These are phyloP conservation scores for Amiota mariae DNA, from an alignment of 2,888 invertebrate genomes.

Conservation along the genomic window DNA sequence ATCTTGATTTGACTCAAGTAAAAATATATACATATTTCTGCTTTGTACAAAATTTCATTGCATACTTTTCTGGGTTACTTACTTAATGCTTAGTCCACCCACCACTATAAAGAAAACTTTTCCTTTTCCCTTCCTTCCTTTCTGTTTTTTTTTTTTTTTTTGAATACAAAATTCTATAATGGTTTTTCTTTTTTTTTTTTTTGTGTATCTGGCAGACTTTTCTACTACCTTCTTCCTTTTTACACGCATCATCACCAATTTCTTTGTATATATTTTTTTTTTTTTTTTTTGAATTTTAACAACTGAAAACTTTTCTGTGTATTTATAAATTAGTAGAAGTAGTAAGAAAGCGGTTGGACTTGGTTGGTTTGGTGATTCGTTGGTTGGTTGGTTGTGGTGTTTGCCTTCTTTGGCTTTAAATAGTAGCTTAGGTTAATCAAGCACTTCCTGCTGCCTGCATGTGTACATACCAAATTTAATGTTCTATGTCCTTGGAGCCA, in stretches of 20 bases:
- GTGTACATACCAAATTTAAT: conserved; percentile 33
- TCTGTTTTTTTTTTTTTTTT: conserved; percentile 23
- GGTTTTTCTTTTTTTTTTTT: conserved; percentile 47
- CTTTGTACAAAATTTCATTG: conserved; percentile 38
- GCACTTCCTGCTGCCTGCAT: conserved; percentile 16
- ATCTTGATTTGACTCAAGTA: background rate
- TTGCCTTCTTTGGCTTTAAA: background rate
- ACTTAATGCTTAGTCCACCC: background rate
- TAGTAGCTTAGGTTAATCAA: conserved; percentile 13
- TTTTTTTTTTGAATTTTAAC: background rate
- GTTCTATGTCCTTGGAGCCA: conserved; percentile 57
- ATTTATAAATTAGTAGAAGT: background rate
- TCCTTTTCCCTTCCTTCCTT: background rate
- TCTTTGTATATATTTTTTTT: background rate
- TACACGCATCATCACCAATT: too few relatives aligned
- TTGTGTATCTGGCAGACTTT: conserved; percentile 17
- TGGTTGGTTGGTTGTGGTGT: background rate
- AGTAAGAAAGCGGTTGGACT: conserved; percentile 29
- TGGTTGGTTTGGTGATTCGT: conserved; percentile 20
- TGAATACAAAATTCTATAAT: conserved; percentile 29
- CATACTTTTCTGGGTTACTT: conserved; percentile 44
- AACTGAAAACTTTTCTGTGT: background rate
- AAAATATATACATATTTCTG: background rate
- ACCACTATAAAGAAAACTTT: background rate
- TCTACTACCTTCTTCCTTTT: background rate